Evolutionary conservation across 2,797 vertebrate genomes (phyloP).

Genomic region (Cyclopterus lumpus): DNA sequence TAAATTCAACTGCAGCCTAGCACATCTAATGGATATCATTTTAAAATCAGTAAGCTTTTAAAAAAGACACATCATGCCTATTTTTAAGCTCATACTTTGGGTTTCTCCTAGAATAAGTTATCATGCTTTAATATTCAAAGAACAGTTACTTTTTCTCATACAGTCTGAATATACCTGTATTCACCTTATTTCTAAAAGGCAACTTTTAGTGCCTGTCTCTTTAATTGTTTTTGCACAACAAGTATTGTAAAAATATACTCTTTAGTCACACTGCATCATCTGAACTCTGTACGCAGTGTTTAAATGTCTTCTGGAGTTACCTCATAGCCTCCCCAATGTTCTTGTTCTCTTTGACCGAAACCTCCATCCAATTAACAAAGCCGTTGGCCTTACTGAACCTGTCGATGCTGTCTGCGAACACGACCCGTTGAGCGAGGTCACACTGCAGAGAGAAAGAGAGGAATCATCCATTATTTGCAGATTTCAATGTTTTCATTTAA

Average conservation of each 20-base stretch:
- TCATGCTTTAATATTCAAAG: too few species aligned
- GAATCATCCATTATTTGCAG: not conserved
- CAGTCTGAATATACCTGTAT: too few species aligned
- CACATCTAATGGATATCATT: not conserved
- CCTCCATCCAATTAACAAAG: slow-evolving; percentile 90
- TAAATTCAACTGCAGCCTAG: not conserved
- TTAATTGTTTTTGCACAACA: not conserved
- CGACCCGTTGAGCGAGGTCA: slow-evolving; percentile 84
- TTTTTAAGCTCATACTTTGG: not conserved
- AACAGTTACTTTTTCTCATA: too few species aligned
- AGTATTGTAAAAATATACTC: not conserved
- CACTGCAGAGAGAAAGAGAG: slow-evolving; percentile 74
- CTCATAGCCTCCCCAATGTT: slow-evolving; percentile 88
- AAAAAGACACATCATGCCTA: not conserved
- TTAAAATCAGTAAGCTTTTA: not conserved
- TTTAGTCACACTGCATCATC: not conserved
- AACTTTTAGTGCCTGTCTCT: too few species aligned
- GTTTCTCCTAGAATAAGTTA: too few species aligned
- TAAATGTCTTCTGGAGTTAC: slow-evolving; percentile 55
- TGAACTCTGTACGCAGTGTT: not conserved
- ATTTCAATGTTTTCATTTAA: not conserved
- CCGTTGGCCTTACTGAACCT: slow-evolving; percentile 88
- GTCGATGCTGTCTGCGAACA: slow-evolving; percentile 84
- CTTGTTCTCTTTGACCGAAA: slow-evolving; percentile 91
- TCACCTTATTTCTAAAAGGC: too few species aligned